Evolutionary conservation across 2,797 vertebrate genomes (phyloP), one percentile per base, ranked within the genome.

Genomic region (Phrynocephalus vlangalii): DNA sequence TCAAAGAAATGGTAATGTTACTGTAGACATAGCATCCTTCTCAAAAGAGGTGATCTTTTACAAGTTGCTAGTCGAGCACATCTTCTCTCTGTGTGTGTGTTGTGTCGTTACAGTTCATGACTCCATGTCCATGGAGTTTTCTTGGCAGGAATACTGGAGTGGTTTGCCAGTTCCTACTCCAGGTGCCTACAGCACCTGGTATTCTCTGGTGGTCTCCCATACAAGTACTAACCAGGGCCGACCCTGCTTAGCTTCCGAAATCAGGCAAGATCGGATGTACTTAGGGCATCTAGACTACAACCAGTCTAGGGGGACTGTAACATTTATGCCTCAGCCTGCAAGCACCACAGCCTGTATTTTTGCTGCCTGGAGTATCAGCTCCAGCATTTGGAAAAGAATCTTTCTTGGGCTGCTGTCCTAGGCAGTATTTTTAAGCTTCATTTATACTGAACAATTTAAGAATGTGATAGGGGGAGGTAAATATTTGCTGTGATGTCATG

Each of bases 341-440:
- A 73, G 76, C 56, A 33, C 20, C 3, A 10, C 28, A 20, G 26
- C 18, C 4, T 63, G 50, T 24, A 48, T 88, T 79, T 84, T 85
- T 66, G 84, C 30, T 82, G 9, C 24, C 85, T 75, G 82, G 30
- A 80, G 10, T 28, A 90, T 70, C 15, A 6, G 1, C 24, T 75
- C 67, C n/a, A 90, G 90, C 90, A 89, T 38, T 33, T 56, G 87
- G 86, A 91, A 26, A 71, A 22, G 33, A 33, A 33, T 33, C 33
- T 33, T 15, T 60, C 91, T 82, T 28, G 28, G 79, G 60, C 52
- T 75, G 26, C 60, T 66, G 38, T 44, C 88, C 88, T 60, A 76
- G 7, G 68, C 75, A 73, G 30, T 88, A 88, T 85, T 85, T 85
- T 85, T 80, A 75, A 80, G 68, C 66, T 68, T 81, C 80, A 84